Base-by-base conservation (phyloP, 2,113 vertebrate species). In the Onychostoma macrolepis region DNA sequence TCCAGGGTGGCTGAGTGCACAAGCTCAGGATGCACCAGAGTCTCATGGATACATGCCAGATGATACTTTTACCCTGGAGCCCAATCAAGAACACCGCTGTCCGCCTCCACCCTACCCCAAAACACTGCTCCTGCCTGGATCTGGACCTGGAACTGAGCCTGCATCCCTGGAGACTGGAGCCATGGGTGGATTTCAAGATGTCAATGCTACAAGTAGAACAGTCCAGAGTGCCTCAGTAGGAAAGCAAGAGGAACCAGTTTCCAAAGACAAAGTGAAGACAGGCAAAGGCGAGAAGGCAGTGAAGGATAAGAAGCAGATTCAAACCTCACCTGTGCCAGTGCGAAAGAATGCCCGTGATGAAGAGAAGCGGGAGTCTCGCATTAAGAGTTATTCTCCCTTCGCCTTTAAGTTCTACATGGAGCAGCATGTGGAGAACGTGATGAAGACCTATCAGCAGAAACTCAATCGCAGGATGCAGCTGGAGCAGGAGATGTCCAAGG, bases 341-440 rank as follows among this genome's bases (percentile, higher is more conserved):
- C 94, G 98, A 58, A 98, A 97, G 91, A 97, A 95, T 10, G 95
- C 96, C 80, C 96, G 93, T 8, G 98, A 99, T 36, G 98, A 99
- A 85, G 98, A 99, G 90, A 99, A 99, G 93, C 93, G 98, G 61
- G 98, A 99, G 87, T 99, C 98, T 0, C 97, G 98, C 80, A 99
- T 99, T 92, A 99, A 99, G 92, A 99, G 96, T 90, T 99, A 99
- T 92, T 99, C 98, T 0, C 98, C 98, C 0, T 99, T 97, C 33
- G 98, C 98, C 28, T 99, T 99, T 88, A 99, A 99, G 91, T 99
- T 99, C 93, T 99, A 99, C 93, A 99, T 99, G 98, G 98, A 99
- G 90, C 98, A 99, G 86, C 98, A 99, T 11, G 96, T 99, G 72
- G 98, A 99, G 91, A 99, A 99, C 0, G 96, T 99, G 89, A 96